These are phyloP conservation scores for Eubucco bourcierii DNA, from an alignment of 2,113 vertebrate species.

Conservation along the genomic window DNA sequence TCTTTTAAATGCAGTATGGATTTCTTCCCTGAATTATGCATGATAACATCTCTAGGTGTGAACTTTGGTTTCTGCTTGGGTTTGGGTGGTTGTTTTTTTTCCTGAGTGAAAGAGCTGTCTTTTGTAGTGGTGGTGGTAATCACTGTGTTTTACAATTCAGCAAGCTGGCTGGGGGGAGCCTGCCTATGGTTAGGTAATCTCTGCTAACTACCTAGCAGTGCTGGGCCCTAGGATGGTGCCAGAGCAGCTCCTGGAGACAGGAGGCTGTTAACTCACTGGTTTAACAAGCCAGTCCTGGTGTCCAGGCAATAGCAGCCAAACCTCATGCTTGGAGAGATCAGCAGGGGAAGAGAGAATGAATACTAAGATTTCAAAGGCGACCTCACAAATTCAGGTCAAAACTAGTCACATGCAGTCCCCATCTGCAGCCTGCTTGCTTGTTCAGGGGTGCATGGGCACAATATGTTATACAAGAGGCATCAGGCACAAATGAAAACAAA, in stretches of 20 bases:
- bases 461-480: not conserved
- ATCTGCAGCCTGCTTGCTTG: not conserved
- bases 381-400: not conserved
- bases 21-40: slow-evolving; percentile 65
- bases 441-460: no score
- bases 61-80: not conserved
- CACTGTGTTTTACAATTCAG: not conserved
- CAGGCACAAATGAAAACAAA: not conserved
- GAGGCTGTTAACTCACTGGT: not conserved
- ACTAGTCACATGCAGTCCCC: not conserved
- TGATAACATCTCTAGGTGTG: slow-evolving; percentile 53
- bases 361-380: not conserved
- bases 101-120: not conserved
- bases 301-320: not conserved
- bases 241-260: not conserved
- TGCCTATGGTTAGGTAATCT: not conserved
- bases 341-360: not conserved
- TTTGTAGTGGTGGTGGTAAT: not conserved
- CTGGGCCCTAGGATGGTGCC: not conserved
- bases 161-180: not conserved
- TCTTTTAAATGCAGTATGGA: slow-evolving; percentile 72
- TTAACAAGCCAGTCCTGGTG: not conserved
- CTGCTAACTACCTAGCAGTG: not conserved
- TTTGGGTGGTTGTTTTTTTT: not conserved
- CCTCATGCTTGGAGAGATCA: not conserved